Base-by-base conservation (phyloP, 2,113 vertebrate genomes). In the Cochlearius cochlearius region DNA sequence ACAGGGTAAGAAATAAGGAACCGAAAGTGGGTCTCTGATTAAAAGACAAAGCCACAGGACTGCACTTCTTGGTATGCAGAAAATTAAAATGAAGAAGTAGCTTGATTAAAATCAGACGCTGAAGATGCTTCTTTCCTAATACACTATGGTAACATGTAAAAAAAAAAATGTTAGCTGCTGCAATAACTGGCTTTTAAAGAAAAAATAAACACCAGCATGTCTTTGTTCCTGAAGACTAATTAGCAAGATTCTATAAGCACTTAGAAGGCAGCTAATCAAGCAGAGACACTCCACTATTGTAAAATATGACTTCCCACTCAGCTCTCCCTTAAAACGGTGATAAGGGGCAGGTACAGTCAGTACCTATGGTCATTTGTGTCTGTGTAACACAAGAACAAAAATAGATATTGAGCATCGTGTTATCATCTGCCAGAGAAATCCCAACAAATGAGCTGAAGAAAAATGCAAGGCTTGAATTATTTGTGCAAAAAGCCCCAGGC, bases 51-150 rank as follows among this genome's bases (percentile, higher is more conserved):
- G n/a, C 62, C 74, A 53, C 45, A 68, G 53, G 71, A 69, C 79
- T 75, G 64, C 5, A 7, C 69, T 93, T 86, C 81, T 93, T 84
- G 75, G 47, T 47, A 88, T 5, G 38, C 1, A 91, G 76, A 56
- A 93, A 91, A 96, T 86, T 68, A 91, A 81, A 94, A 85, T 69
- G 56, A 86, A 96, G 75, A 74, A 94, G 62, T 56, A 77, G 75
- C 88, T 90, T 88, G 83, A 94, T 94, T 95, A 94, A 94, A 94
- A 96, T 92, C 94, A 96, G 80, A 64, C 18, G 7, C 34, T 69
- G 80, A 85, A 78, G 64, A 75, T 52, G 62, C 25, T 34, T 85
- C 64, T 85, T 91, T 58, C n/a, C 58, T 91, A 86, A 75, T 38
- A 78, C 62, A 39, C 26, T 50, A 68, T 49, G 36, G 39, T 55